phyloP scores from a whole-genome alignment of 2,113 vertebrate species.

The Erythrolamprus reginae region DNA sequence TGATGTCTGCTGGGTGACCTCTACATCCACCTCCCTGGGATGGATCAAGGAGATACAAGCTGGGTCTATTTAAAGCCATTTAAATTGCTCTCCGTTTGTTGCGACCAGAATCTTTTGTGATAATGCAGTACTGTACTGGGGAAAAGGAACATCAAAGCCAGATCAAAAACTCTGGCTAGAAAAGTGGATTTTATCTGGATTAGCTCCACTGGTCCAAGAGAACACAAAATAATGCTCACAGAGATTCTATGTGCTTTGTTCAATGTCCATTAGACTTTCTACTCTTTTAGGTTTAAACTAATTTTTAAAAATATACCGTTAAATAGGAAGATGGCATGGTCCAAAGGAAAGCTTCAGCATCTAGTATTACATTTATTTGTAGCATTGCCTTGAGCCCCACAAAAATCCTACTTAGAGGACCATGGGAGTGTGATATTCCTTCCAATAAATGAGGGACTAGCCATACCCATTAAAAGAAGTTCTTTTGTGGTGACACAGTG shows the following conservation, averaged over 20 bases:
- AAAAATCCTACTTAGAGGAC: not conserved
- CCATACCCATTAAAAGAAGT: not conserved
- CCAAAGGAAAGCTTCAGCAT: not conserved
- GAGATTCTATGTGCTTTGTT: not conserved
- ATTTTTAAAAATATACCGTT: not conserved
- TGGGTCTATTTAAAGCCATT: not conserved
- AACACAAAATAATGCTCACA: not conserved
- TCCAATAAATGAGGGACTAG: not conserved
- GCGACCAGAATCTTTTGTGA: not conserved
- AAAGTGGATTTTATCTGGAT: not conserved
- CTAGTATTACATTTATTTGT: not conserved
- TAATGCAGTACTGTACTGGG: not conserved
- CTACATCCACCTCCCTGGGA: not conserved
- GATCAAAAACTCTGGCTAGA: not conserved
- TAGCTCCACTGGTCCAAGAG: not conserved
- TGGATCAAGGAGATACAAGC: not conserved
- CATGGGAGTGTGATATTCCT: not conserved
- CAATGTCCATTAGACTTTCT: not conserved
- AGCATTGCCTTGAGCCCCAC: not conserved
- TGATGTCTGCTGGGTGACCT: not conserved
- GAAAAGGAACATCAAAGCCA: not conserved
- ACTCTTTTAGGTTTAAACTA: not conserved
- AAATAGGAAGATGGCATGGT: not conserved
- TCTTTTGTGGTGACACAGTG: not conserved
- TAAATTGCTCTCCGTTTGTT: not conserved